Conservation (phyloP, 2,113 vertebrate species). For the Lamprotornis superbus region DNA sequence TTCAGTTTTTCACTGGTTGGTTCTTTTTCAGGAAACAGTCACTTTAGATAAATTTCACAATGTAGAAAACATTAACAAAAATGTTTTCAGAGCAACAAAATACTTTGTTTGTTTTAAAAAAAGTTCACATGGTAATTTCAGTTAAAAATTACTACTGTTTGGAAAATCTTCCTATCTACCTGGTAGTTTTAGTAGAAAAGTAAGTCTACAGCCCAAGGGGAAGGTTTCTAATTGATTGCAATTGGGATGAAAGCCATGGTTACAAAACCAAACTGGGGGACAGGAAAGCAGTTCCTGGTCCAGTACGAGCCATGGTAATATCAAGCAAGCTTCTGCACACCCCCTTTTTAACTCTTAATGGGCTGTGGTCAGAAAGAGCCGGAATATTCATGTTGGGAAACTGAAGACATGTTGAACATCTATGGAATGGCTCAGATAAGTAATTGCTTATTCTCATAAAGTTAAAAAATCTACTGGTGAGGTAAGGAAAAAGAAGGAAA, state of each 20-base stretch:
- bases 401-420: neutral
- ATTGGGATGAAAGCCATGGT: neutral
- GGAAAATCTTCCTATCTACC: neutral
- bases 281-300: neutral
- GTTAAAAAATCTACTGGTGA: neutral
- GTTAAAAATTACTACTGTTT: neutral
- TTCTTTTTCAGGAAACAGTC: neutral
- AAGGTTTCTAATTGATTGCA: neutral
- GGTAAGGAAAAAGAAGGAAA: constrained; percentile 12
- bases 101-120: rapidly evolving
- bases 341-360: neutral
- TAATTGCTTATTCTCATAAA: neutral
- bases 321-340: neutral
- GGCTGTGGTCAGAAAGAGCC: neutral
- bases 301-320: neutral
- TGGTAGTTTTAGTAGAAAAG: neutral
- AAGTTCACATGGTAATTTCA: neutral
- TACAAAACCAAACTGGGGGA: neutral
- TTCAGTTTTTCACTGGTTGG: rapidly evolving
- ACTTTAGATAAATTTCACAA: neutral
- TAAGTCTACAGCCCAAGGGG: neutral
- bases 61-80: neutral
- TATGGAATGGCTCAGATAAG: neutral
- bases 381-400: neutral
- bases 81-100: neutral